phyloP scores from a whole-genome alignment of 2,797 vertebrate genomes.

The Pseudomugil gertrudae region DNA sequence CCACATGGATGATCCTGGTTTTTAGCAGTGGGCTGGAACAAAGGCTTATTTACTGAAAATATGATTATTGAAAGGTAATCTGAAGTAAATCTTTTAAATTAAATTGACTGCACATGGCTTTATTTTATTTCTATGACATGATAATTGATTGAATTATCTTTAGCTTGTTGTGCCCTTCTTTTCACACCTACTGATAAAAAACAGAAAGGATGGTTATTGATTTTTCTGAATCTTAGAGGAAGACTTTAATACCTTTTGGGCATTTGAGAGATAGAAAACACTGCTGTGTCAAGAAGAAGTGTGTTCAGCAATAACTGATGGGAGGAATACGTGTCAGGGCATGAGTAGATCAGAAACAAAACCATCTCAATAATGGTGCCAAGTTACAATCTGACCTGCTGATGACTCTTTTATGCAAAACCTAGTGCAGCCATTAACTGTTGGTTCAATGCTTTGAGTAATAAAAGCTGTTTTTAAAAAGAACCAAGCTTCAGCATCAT shows the following conservation, averaged over 20 bases:
- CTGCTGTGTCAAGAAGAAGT: conserved; percentile 20
- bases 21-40: background rate
- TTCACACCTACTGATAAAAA: background rate
- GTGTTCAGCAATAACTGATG: conserved; percentile 44
- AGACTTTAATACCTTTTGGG: conserved; percentile 6
- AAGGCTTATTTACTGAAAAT: background rate
- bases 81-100: background rate
- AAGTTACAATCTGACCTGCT: conserved; percentile 51
- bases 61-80: background rate
- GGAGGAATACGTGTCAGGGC: conserved; percentile 52
- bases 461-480: conserved; percentile 35
- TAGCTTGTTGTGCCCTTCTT: background rate
- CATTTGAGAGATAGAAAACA: conserved; percentile 23
- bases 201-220: background rate
- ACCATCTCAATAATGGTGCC: conserved; percentile 48
- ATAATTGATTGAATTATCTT: background rate
- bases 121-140: background rate
- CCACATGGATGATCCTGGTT: conserved; percentile 8
- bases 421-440: conserved; percentile 48
- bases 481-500: conserved; percentile 18
- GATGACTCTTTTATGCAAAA: conserved; percentile 51
- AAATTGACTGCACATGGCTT: background rate
- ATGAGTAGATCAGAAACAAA: conserved; percentile 53
- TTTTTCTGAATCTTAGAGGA: conserved; percentile 20
- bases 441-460: conserved; percentile 44